phyloP scores from a whole-genome alignment of 1,140 invertebrate species.

The Nymphalis io region DNA sequence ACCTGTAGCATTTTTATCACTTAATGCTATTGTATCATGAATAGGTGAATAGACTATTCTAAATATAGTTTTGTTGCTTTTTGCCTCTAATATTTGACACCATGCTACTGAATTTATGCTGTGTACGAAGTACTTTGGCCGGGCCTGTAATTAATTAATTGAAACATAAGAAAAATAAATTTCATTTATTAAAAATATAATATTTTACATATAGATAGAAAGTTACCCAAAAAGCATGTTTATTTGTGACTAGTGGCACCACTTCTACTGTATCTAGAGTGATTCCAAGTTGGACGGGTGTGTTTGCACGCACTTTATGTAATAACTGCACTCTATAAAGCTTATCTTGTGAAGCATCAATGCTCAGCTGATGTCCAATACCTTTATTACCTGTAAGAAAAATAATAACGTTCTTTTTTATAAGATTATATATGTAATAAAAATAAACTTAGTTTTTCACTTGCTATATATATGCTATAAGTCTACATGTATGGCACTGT shows the following conservation, averaged over 20 bases:
- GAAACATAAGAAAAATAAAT: not conserved
- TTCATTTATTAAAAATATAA: not conserved
- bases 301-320: slow-evolving; percentile 89
- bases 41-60: slow-evolving; percentile 82
- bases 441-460: too few relatives aligned
- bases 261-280: slow-evolving; percentile 96
- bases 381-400: slow-evolving; percentile 44
- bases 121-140: slow-evolving; percentile 86
- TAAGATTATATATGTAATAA: too few relatives aligned
- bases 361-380: slow-evolving; percentile 53
- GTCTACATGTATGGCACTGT: too few relatives aligned
- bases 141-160: slow-evolving; percentile 55
- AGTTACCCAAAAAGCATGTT: slow-evolving; percentile 85
- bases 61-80: slow-evolving; percentile 83
- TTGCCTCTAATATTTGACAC: slow-evolving; percentile 89
- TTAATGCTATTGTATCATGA: slow-evolving; percentile 56
- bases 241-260: slow-evolving; percentile 88
- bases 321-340: slow-evolving; percentile 90
- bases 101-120: slow-evolving; percentile 92
- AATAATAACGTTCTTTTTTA: too few relatives aligned
- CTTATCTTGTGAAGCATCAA: slow-evolving; percentile 92
- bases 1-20: slow-evolving; percentile 56
- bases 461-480: too few relatives aligned
- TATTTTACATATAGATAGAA: slow-evolving; percentile 1
- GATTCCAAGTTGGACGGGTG: slow-evolving; percentile 91